A percentile compares a stretch with the other conserved stretches of the same genome.
Evolutionary conservation across 2,113 vertebrate genomes (phyloP).

Genomic region (Collichthys lucidus): DNA sequence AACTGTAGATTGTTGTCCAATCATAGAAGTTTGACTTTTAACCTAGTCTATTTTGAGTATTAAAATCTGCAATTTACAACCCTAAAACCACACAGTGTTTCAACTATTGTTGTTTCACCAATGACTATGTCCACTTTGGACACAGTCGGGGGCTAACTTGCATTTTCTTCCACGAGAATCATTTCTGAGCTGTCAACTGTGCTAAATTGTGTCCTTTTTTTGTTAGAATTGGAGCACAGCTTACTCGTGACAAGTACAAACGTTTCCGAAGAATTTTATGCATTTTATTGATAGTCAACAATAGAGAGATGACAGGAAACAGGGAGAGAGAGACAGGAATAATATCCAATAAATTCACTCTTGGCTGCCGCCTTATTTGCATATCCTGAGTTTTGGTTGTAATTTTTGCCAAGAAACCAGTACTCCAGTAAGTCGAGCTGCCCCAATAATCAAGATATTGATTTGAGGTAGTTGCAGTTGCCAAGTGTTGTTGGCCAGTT

Average conservation of each 20-base stretch:
- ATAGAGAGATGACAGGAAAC: neutral
- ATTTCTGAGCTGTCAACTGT: neutral
- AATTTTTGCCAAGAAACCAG: neutral
- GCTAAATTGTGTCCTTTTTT: neutral
- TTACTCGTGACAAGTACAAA: neutral
- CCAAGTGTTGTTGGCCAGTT: conserved; percentile 15
- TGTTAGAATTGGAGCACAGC: neutral
- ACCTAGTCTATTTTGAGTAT: neutral
- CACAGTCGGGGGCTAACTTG: too few species aligned
- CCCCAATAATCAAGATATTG: neutral
- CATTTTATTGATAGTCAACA: neutral
- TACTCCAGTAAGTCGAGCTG: neutral
- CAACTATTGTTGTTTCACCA: neutral
- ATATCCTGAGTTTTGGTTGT: neutral
- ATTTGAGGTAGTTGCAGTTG: neutral
- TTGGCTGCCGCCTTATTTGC: neutral
- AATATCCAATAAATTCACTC: neutral
- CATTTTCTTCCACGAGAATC: neutral
- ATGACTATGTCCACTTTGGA: neutral
- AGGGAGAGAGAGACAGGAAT: neutral
- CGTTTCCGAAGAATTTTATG: neutral
- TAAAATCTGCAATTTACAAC: neutral
- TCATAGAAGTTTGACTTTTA: neutral
- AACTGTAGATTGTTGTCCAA: neutral
- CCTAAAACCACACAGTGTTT: too few species aligned